phyloP scores from a whole-genome alignment of 2,888 invertebrate species.

The Temnothorax unifasciatus region DNA sequence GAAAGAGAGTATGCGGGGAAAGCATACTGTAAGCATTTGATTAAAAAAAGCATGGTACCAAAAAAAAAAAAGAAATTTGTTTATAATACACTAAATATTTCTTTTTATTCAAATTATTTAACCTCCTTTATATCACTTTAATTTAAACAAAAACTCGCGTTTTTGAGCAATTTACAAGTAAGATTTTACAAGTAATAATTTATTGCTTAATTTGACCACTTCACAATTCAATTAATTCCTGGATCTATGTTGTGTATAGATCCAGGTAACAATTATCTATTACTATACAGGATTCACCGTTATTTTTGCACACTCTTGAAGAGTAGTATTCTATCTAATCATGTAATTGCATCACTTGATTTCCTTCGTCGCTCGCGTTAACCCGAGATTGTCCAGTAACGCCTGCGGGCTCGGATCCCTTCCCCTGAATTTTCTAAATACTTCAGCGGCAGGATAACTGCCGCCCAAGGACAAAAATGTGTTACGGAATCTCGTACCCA shows the following conservation, averaged over 20 bases:
- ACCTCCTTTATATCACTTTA: neutral
- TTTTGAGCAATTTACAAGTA: neutral
- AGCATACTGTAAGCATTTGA: neutral
- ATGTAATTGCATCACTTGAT: neutral
- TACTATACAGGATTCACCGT: slow-evolving; percentile 14
- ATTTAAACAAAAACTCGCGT: neutral
- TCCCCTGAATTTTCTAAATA: slow-evolving; percentile 96
- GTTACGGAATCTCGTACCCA: slow-evolving; percentile 92
- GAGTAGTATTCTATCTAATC: neutral
- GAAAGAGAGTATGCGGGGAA: neutral
- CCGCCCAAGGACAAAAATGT: slow-evolving; percentile 95
- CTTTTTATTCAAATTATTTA: slow-evolving; percentile 19
- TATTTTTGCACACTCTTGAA: neutral
- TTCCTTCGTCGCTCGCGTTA: slow-evolving; percentile 72
- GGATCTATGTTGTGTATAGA: too few species aligned
- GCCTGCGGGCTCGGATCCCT: slow-evolving; percentile 96
- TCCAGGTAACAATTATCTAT: neutral
- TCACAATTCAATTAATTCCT: slow-evolving; percentile 14
- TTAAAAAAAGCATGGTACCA: neutral
- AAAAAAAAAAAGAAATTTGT: neutral
- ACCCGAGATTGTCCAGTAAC: slow-evolving; percentile 89
- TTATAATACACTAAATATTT: slow-evolving; percentile 21
- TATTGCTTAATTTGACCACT: slow-evolving; percentile 8
- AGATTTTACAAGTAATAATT: slow-evolving; percentile 34
- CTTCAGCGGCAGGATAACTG: slow-evolving; percentile 92